Percentiles rank a stretch among this genome's conserved stretches.
Evolutionary conservation across 1,140 invertebrate species (phyloP).

Genomic region (Drosophila ambigua): DNA sequence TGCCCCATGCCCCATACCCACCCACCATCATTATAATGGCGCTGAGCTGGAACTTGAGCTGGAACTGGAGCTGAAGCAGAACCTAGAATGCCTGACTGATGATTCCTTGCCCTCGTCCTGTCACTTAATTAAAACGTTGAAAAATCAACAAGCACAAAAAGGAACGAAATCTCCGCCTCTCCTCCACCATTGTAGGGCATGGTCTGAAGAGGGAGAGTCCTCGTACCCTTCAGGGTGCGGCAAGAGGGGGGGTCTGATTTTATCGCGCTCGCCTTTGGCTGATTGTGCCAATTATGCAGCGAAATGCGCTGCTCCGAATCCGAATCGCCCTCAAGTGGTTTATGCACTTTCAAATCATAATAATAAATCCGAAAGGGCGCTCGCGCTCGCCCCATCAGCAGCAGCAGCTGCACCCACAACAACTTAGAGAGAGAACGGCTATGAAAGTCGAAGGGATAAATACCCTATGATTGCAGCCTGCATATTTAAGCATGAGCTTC

Average conservation of each 20-base stretch:
- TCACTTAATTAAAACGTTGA: constrained; percentile 81
- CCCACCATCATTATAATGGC: constrained; percentile 46
- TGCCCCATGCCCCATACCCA: background rate
- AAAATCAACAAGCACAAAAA: constrained; percentile 67
- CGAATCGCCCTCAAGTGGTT: constrained; percentile 76
- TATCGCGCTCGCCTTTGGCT: constrained; percentile 71
- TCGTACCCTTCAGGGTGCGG: constrained; percentile 8
- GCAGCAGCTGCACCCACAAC: constrained; percentile 18
- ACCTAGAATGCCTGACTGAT: background rate
- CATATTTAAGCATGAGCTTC: no score
- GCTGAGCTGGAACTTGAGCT: constrained; percentile 49
- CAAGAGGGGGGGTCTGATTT: constrained; percentile 47
- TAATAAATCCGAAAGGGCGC: constrained; percentile 72
- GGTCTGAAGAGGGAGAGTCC: constrained; percentile 23
- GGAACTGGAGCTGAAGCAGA: constrained; percentile 34
- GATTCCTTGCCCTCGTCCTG: constrained; percentile 36
- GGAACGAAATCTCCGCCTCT: constrained; percentile 15
- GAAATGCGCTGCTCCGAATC: constrained; percentile 63
- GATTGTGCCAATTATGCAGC: constrained; percentile 80
- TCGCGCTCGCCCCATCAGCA: constrained; percentile 10
- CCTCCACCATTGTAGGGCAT: constrained; percentile 41
- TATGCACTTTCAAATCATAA: constrained; percentile 82
- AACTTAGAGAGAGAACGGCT: background rate
- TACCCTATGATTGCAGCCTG: no score
- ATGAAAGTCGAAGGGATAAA: no score